Base-by-base conservation (phyloP, 2,113 vertebrate genomes). In the Spea bombifrons region DNA sequence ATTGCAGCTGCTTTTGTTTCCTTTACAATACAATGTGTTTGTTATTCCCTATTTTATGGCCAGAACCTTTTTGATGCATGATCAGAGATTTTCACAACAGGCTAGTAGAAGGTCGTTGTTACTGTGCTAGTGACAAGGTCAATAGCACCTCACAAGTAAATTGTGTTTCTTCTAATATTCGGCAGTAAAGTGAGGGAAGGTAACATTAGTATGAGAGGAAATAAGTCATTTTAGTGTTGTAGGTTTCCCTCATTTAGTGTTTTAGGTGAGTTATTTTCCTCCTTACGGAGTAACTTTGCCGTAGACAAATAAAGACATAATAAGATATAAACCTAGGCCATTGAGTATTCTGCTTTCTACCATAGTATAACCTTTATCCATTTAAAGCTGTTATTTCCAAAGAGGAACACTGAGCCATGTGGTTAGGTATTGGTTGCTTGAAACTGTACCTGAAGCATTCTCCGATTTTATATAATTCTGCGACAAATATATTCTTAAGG, bases 51-150 rank as follows among this genome's bases (percentile, higher is more conserved):
- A 30, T 55, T 71, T 71, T 43, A 52, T 44, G 69, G 8, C 49
- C 49, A 55, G 1, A 12, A 30, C n/a, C 16, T 1, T 30, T 71
- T 71, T 71, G 69, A 71, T 71, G 69, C 69, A 71, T 50, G 67
- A 70, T 71, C 69, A 71, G 69, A 71, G 49, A 71, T 71, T 50
- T 16, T 70, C 47, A 70, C 15, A 8, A 30, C 65, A 67, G 65
- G 43, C 65, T 67, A 44, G 13, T 9, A n/a, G 43, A 46, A 86
- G 83, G 85, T 85, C 81, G 84, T 87, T 83, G 86, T 82, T 88
- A 86, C 85, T 82, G 82, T 88, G 85, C 85, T 81, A 83, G 87
- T 86, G 83, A 84, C 81, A 82, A 74, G 82, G 70, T 83, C 81
- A 82, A 50, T 73, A 81, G 73, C 75, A 55, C 78, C 85, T 83